Conservation (phyloP, 2,888 invertebrate genomes). For the Standfussiana lucernea region DNA sequence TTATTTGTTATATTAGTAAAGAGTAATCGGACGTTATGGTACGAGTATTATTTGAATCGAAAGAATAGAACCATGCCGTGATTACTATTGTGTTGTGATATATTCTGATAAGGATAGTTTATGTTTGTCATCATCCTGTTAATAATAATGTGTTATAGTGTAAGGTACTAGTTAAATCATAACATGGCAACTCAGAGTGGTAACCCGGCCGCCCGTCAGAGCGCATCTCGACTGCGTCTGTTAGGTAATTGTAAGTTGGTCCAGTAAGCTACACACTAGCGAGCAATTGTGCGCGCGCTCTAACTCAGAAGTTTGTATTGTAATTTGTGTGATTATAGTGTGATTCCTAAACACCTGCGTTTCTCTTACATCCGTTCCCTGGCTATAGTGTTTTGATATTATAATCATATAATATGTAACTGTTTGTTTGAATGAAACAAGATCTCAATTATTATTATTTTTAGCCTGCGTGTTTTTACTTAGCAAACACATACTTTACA, state of each 20-base stretch:
- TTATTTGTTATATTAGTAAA: conserved; percentile 40
- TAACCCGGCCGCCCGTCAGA: not conserved
- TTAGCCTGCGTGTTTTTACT: not conserved
- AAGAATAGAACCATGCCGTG: conserved; percentile 4
- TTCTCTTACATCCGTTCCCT: not conserved
- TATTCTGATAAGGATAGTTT: not conserved
- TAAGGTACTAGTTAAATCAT: no score
- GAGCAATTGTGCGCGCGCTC: no score
- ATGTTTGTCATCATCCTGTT: not conserved
- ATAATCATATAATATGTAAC: not conserved
- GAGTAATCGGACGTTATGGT: conserved; percentile 41
- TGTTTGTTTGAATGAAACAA: not conserved
- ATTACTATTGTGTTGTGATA: not conserved
- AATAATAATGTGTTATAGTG: not conserved
- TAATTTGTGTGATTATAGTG: not conserved
- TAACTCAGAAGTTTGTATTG: not conserved
- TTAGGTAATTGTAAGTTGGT: not conserved
- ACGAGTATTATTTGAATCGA: conserved; percentile 7
- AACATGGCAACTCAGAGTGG: not conserved
- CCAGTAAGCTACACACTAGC: not conserved
- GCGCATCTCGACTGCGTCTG: not conserved
- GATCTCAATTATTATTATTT: no score
- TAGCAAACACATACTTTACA: not conserved
- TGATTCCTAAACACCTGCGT: not conserved
- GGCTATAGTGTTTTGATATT: not conserved